Conservation (phyloP, 2,113 vertebrate species). For the Oophaga pumilio region DNA sequence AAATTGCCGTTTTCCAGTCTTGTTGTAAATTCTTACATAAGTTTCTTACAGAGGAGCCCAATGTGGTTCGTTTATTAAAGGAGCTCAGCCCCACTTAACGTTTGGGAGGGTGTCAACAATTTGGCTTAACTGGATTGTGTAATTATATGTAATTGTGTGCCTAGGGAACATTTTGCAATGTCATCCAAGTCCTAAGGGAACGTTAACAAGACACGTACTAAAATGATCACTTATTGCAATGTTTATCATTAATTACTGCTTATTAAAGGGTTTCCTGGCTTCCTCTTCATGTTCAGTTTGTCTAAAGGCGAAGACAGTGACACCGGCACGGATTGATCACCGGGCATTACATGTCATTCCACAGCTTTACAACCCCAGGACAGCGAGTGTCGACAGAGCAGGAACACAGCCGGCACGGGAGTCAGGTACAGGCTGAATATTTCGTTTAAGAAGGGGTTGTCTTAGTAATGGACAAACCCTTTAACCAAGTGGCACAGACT, state of each 20-base stretch:
- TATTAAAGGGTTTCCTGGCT: neutral
- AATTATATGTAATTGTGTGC: slow-evolving; percentile 38
- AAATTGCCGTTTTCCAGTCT: slow-evolving; percentile 12
- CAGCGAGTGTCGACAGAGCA: too few relatives aligned
- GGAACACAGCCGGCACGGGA: too few relatives aligned
- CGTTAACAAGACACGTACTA: neutral
- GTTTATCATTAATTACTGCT: neutral
- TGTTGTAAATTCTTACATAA: slow-evolving; percentile 8
- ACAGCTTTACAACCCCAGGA: too few relatives aligned
- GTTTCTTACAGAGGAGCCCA: neutral
- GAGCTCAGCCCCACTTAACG: neutral
- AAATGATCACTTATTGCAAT: neutral
- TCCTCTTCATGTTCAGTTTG: too few relatives aligned
- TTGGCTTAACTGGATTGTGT: neutral
- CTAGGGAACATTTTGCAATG: slow-evolving; percentile 6
- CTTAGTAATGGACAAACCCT: too few relatives aligned
- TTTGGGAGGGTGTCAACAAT: slow-evolving; percentile 8
- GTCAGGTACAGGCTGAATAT: too few relatives aligned
- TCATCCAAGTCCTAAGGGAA: neutral
- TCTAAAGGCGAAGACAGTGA: too few relatives aligned
- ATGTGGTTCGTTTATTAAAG: slow-evolving; percentile 8
- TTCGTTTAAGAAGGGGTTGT: too few relatives aligned
- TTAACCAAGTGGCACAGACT: too few relatives aligned
- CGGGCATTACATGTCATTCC: too few relatives aligned
- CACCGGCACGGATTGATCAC: too few relatives aligned